These are phyloP conservation scores for Sternarchorhynchus goeldii DNA, from an alignment of 2,797 vertebrate genomes.

Conservation along the genomic window DNA sequence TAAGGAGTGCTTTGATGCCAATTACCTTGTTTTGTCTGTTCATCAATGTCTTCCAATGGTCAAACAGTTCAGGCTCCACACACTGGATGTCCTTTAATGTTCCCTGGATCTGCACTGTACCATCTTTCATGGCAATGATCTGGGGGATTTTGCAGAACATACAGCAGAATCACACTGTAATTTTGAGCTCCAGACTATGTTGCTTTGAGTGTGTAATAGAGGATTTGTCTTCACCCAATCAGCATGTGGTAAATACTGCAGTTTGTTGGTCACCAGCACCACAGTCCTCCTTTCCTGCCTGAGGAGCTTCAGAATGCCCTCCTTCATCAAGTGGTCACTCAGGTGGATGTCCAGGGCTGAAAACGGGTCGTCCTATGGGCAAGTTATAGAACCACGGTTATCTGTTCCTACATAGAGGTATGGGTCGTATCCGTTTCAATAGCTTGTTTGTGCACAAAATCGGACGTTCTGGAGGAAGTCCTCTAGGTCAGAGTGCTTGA, in stretches of 20 bases:
- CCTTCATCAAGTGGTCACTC: conserved; percentile 97
- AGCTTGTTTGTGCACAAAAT: too few species aligned
- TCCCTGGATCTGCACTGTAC: conserved; percentile 94
- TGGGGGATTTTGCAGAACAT: conserved; percentile 53
- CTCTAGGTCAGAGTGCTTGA: too few species aligned
- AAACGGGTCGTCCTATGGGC: conserved; percentile 91
- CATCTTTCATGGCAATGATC: conserved; percentile 98
- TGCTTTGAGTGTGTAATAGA: not conserved
- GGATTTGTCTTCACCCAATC: conserved; percentile 86
- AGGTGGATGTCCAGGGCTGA: conserved; percentile 97
- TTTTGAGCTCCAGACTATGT: too few species aligned
- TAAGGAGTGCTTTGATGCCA: conserved; percentile 59
- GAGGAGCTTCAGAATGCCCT: conserved; percentile 92
- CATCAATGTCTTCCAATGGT: conserved; percentile 97
- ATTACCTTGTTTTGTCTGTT: conserved; percentile 90
- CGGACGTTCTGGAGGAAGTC: too few species aligned
- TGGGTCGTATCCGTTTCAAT: too few species aligned
- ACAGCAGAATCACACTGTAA: not conserved
- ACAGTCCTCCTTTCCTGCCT: conserved; percentile 90
- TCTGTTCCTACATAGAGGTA: not conserved
- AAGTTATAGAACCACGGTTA: not conserved
- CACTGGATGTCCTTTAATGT: conserved; percentile 97
- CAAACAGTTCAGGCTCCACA: conserved; percentile 90
- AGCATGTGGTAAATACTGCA: conserved; percentile 94
- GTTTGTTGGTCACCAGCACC: conserved; percentile 96